A percentile compares a stretch with the other conserved stretches of the same genome.
Conservation (phyloP, 2,888 invertebrate genomes). For the Luperina testacea region DNA sequence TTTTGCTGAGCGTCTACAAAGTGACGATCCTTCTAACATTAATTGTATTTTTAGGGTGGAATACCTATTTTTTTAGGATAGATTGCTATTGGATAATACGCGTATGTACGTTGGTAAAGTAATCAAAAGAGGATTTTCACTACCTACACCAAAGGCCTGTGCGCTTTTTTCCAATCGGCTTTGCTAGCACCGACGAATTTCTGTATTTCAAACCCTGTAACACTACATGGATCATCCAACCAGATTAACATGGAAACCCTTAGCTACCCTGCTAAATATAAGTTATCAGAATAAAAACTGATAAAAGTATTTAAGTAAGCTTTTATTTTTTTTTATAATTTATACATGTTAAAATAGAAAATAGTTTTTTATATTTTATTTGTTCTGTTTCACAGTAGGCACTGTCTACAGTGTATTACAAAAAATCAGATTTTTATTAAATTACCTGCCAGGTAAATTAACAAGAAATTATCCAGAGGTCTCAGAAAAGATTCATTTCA, state of each 20-base stretch:
- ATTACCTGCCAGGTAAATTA: not conserved
- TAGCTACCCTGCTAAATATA: too few species aligned
- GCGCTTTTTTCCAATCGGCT: not conserved
- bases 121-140: not conserved
- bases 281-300: too few species aligned
- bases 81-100: not conserved
- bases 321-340: not conserved
- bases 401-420: too few species aligned
- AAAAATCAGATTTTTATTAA: not conserved
- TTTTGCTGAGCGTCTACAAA: not conserved
- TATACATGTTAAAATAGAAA: not conserved
- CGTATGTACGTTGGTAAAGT: not conserved
- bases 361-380: too few species aligned
- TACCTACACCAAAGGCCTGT: not conserved
- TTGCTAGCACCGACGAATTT: not conserved
- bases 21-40: not conserved
- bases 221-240: not conserved
- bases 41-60: not conserved
- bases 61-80: not conserved
- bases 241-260: not conserved
- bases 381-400: too few species aligned
- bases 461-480: not conserved
- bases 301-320: too few species aligned
- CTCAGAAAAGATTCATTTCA: not conserved
- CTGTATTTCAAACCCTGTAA: not conserved